Base-by-base conservation (phyloP, 2,113 vertebrate species). In the Osmerus mordax region DNA sequence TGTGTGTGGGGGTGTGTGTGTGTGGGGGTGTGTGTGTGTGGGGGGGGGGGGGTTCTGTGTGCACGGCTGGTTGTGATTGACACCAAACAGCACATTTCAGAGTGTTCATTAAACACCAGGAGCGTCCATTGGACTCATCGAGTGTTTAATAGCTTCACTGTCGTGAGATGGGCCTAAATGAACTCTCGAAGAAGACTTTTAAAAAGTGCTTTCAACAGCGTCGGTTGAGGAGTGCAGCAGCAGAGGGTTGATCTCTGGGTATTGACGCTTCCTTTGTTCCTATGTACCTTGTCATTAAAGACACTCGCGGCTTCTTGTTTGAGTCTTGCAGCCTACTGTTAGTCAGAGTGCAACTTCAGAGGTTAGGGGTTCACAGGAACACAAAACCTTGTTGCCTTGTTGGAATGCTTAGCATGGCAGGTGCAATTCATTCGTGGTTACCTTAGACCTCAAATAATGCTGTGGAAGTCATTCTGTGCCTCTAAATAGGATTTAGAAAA, bases 211-310 rank as follows among this genome's bases (percentile, higher is more conserved):
- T 47, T 9, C 41, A 5, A 11, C 9, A 7, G 41, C 9, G 9
- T 2, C 41, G 41, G 41, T 47, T 47, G 2, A 47, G 41, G 41
- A 47, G 41, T 12, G 41, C 41, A 47, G 41, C 3, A 32, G 54
- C 14, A 65, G 28, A 59, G 16, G 5, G 25, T 59, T 67, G 69
- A 74, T 54, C 8, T 58, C 68, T 63, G 4, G 58, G 74, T 29
- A 73, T 55, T 74, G 56, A 59, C 19, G 74, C 64, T 73, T 83
- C 77, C 70, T 81, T 75, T 80, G 72, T 75, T 21, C 21, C 21
- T 21, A 60, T 70, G 73, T 64, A 77, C 72, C 75, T 77, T 85
- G 75, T 87, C 83, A 86, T 88, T 83, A 87, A 70, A 82, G 66
- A 75, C 78, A 76, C 73, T 84, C 67, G 75, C 67, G 51, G 54